These are phyloP conservation scores for Epinotia demarniana DNA, from an alignment of 2,888 invertebrate genomes.

Conservation along the genomic window DNA sequence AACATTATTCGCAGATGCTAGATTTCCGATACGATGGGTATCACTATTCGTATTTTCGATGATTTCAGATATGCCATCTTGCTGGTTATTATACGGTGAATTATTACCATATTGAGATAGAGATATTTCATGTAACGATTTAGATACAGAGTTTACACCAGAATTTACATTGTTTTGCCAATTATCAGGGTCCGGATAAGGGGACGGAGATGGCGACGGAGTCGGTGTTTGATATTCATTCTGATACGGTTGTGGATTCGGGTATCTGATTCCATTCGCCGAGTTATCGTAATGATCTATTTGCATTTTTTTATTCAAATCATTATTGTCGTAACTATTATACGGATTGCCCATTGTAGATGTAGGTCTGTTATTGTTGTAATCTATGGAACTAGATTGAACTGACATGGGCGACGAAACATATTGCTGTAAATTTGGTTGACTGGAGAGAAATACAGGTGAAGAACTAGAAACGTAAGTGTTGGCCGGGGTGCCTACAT, in stretches of 20 bases:
- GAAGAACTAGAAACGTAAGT: constrained; percentile 75
- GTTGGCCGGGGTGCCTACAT: constrained; percentile 68
- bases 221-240: constrained; percentile 72
- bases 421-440: constrained; percentile 70
- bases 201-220: constrained; percentile 62
- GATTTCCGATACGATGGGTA: constrained; percentile 69
- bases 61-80: constrained; percentile 60
- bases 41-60: constrained; percentile 64
- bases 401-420: constrained; percentile 74
- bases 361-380: constrained; percentile 64
- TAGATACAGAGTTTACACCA: constrained; percentile 61
- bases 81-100: constrained; percentile 61
- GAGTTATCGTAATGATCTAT: constrained; percentile 79
- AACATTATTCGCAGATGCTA: constrained; percentile 73
- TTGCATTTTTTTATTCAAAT: constrained; percentile 68
- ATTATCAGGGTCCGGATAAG: constrained; percentile 67
- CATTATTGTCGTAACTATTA: constrained; percentile 64
- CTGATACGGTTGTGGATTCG: constrained; percentile 68
- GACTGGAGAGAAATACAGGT: constrained; percentile 74
- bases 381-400: constrained; percentile 70
- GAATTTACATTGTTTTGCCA: constrained; percentile 69
- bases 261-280: constrained; percentile 72
- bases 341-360: constrained; percentile 63
- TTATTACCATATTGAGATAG: constrained; percentile 68
- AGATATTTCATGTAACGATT: constrained; percentile 67